Base-by-base conservation (phyloP, 1,140 invertebrate genomes). In the Papilio polyxenes region DNA sequence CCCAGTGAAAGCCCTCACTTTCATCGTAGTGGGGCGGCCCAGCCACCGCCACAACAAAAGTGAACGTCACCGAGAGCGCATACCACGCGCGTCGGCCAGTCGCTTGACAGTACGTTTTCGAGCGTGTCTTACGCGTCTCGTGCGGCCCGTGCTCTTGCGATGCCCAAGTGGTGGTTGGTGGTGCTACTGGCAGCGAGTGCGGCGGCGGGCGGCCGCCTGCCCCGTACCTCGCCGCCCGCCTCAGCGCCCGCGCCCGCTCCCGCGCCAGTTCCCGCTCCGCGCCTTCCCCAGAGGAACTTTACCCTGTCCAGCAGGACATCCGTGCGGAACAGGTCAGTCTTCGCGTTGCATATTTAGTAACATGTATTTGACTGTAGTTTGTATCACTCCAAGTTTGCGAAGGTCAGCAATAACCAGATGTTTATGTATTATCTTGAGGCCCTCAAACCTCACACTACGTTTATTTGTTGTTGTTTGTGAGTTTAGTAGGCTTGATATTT, bases 1-100 rank as follows among this genome's bases (percentile, higher is more conserved):
- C 81, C 44, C 85, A 90, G 89, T 91, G 91, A 92, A 93, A 93
- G 92, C 91, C 89, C 86, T 87, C 87, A 88, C 92, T 92, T 92
- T 93, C 92, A 93, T 93, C 88, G 87, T 87, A 88, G 91, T 92
- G 91, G 91, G 90, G 91, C 88, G 84, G 80, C 82, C 79, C 78
- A 75, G 82, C 84, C 84, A 85, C 85, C 82, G 83, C 86, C 87
- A 89, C 88, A 91, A 89, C 89, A 89, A 89, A 92, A 92, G 91
- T 93, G 92, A 93, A 91, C 89, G 92, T 90, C 88, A 87, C 81
- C 79, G 86, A 77, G 88, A 86, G 83, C 86, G 89, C 88, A 89
- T 86, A 86, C 76, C 85, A 83, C 85, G 85, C 82, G 84, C 89
- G 86, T 90, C 89, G 86, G 86, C 85, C 83, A 86, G 82, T 87